Conservation (phyloP, 1,140 invertebrate genomes). For the Ruditapes philippinarum region DNA sequence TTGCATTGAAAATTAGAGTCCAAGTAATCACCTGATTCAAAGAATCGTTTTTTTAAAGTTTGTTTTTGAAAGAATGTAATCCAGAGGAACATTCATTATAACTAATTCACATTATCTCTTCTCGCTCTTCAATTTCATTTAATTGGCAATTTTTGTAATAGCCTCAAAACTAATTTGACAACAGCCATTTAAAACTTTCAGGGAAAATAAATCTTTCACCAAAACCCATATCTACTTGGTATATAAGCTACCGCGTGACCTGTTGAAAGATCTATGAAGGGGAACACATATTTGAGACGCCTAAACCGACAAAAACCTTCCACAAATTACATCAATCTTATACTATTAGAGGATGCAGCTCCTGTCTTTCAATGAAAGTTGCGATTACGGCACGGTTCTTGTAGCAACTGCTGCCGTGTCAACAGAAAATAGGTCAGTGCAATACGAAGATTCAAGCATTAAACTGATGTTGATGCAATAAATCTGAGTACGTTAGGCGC, state of each 20-base stretch:
- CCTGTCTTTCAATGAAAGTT: slow-evolving; percentile 14
- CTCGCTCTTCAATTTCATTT: background rate
- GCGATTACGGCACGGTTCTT: background rate
- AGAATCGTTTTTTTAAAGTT: too few species aligned
- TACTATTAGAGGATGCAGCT: background rate
- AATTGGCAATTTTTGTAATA: slow-evolving; percentile 29
- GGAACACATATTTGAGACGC: slow-evolving; percentile 31
- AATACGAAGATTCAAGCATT: background rate
- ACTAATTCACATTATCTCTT: background rate
- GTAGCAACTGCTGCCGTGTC: background rate
- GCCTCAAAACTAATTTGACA: slow-evolving; percentile 21
- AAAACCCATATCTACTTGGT: slow-evolving; percentile 18
- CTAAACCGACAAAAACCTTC: background rate
- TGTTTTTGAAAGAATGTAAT: background rate
- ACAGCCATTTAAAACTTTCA: slow-evolving; percentile 30
- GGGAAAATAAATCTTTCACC: slow-evolving; percentile 27
- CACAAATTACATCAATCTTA: slow-evolving; percentile 13
- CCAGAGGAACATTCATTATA: background rate
- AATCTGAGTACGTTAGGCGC: background rate
- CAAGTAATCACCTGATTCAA: too few species aligned
- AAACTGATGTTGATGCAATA: background rate
- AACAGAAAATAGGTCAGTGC: background rate
- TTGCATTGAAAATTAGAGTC: too few species aligned
- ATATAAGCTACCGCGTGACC: slow-evolving; percentile 24
- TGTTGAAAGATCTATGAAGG: slow-evolving; percentile 25